Base-by-base conservation (phyloP, 2,797 vertebrate genomes). In the Petrocephalus schoutedeni region DNA sequence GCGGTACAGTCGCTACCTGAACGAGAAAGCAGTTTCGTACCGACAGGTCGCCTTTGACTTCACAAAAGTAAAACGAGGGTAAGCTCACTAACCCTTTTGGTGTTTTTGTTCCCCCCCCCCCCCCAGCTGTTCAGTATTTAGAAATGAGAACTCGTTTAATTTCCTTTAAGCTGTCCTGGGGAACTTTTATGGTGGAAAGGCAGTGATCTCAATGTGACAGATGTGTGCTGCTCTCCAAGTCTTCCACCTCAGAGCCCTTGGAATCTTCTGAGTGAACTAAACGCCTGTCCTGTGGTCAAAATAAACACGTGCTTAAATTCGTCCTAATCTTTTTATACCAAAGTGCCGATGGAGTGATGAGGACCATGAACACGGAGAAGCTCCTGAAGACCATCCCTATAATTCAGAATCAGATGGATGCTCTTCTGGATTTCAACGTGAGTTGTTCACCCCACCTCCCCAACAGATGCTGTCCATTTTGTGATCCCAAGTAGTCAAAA, bases 31-130 rank as follows among this genome's bases (percentile, higher is more conserved):
- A 41, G 98, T 99, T 93, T 99, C 98, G 19, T 99, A 99, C 94
- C 97, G 98, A 95, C 98, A 99, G 95, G 98, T 99, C 90, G 98
- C 98, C 92, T 99, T 99, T 93, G 98, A 99, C 95, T 99, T 99
- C 95, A 99, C 98, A 4, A 99, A 99, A 97, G 98, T 99, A 92
- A 99, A 99, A 95, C 96, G 98, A 93, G 98, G 98, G 98, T 99
- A 95, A 97, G 98, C 8, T 54, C 16, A 1, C 49, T 8, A 28
- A 32, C 6, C 1, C 4, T 23, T 12, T 83, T 9, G 41, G 1
- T 45, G 2, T 21, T 7, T 36, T 45, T 16, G 6, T 23, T 41
- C 28, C 28, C 28, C 28, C 32, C 28, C 64, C 28, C 54, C 16
- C 6, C 36, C 36, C 36, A 49, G 71, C 71, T 45, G 71, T 77